Evolutionary conservation across 2,797 vertebrate species (phyloP).

Genomic region (Monodelphis domestica): DNA sequence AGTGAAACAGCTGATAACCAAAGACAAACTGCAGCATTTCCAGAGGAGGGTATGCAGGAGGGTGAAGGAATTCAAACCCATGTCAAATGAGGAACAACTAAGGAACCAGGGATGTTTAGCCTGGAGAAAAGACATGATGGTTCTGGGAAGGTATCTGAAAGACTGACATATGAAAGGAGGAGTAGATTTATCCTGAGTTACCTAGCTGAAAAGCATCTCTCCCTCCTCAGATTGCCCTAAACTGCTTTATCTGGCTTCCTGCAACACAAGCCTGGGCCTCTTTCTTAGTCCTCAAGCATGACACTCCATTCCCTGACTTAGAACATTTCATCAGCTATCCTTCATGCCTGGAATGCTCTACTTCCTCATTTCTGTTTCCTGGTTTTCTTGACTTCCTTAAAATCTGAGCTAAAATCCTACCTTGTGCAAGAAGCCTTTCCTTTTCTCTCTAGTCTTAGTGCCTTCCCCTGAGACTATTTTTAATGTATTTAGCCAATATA

Average conservation of each 20-base stretch:
- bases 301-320: background rate
- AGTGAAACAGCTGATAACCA: background rate
- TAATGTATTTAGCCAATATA: background rate
- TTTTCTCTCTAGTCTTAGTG: background rate
- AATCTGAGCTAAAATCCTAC: background rate
- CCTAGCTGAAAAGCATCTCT: background rate
- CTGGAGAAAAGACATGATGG: background rate
- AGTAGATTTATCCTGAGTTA: background rate
- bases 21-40: background rate
- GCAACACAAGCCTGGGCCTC: background rate
- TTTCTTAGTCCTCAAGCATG: background rate
- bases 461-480: background rate
- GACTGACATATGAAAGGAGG: background rate
- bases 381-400: background rate
- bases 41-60: background rate
- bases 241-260: background rate
- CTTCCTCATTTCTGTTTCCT: background rate
- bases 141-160: background rate
- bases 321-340: background rate
- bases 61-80: background rate
- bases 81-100: background rate
- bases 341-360: background rate
- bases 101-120: background rate
- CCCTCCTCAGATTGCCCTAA: background rate
- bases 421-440: background rate